Percentiles rank a stretch among this genome's conserved stretches.
phyloP scores from a whole-genome alignment of 1,140 invertebrate genomes.

The Drosophila subpulchrella region DNA sequence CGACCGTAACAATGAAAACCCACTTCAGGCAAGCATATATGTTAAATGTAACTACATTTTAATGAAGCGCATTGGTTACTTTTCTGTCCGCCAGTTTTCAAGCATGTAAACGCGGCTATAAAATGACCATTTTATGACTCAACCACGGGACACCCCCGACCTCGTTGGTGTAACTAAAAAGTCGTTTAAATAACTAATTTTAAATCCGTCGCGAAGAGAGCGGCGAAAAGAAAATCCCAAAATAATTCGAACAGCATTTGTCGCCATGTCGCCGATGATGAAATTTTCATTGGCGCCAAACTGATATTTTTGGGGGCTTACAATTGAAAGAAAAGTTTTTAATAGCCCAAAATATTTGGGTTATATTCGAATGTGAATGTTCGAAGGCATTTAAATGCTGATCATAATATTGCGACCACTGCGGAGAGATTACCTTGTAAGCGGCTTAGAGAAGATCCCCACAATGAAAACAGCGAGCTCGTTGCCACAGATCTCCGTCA shows the following conservation, averaged over 20 bases:
- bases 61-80: constrained; percentile 15
- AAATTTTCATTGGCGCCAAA: constrained; percentile 62
- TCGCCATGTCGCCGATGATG: constrained; percentile 46
- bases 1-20: constrained; percentile 2
- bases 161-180: constrained; percentile 50
- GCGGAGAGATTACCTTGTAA: constrained; percentile 54
- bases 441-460: constrained; percentile 54
- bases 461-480: constrained; percentile 6
- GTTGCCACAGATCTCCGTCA: constrained; percentile 26
- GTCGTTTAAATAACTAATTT: constrained; percentile 67
- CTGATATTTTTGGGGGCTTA: constrained; percentile 45
- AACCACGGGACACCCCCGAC: constrained; percentile 22
- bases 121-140: constrained; percentile 57
- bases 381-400: constrained; percentile 44
- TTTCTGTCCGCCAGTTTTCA: constrained; percentile 13
- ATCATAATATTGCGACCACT: constrained; percentile 78
- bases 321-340: constrained; percentile 73
- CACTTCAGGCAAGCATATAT: background rate
- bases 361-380: constrained; percentile 31
- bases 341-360: constrained; percentile 70
- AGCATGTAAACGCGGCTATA: constrained; percentile 42
- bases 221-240: constrained; percentile 30
- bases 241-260: constrained; percentile 45
- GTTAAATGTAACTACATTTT: constrained; percentile 14
- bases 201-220: constrained; percentile 40